Evolutionary conservation across 2,888 invertebrate species (phyloP), one percentile per base, ranked within the genome.

Genomic region (Tyria jacobaeae): DNA sequence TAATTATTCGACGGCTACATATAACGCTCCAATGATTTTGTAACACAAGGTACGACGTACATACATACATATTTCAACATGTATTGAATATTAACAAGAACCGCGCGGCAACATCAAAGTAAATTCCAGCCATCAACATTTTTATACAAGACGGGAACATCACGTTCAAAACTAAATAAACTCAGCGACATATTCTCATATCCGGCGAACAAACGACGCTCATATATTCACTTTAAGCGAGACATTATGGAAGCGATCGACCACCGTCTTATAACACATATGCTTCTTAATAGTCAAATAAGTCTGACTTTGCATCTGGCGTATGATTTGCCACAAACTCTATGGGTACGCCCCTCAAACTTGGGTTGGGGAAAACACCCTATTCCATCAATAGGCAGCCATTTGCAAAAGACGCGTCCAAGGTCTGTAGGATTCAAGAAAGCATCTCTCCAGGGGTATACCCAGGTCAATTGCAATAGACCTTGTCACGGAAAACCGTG

Each of bases 141-240:
- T 48, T 56, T 56, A 24, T 35, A 44, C 37, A 35, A 37, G 21
- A 25, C 51, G 35, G 31, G 56, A 51, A 56, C 50, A 51, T 61
- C 44, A 57, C 37, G 61, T 52, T 61, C 51, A 57, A 61, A 61
- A 61, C 61, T 63, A 66, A 73, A 74, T 63, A 74, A 73, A 70
- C 72, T 59, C 27, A 44, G 52, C 57, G 68, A 75, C 73, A 75
- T 72, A 68, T 63, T 73, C 65, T 72, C 64, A 70, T 68, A 68
- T 70, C 68, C 68, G 60, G 53, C 41, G 31, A 44, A 72, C 68
- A 75, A 70, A 74, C 72, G 73, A 66, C 12, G 37, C 59, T 64
- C 74, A 65, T 73, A 73, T 70, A 60, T 75, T 64, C 58, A 60
- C 67, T 62, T 64, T 74, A 74, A 66, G 68, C 64, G 68, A 31